A percentile compares a stretch with the other conserved stretches of the same genome.
Evolutionary conservation across 1,140 invertebrate species (phyloP).

Genomic region (Neoseiulus cucumeris): DNA sequence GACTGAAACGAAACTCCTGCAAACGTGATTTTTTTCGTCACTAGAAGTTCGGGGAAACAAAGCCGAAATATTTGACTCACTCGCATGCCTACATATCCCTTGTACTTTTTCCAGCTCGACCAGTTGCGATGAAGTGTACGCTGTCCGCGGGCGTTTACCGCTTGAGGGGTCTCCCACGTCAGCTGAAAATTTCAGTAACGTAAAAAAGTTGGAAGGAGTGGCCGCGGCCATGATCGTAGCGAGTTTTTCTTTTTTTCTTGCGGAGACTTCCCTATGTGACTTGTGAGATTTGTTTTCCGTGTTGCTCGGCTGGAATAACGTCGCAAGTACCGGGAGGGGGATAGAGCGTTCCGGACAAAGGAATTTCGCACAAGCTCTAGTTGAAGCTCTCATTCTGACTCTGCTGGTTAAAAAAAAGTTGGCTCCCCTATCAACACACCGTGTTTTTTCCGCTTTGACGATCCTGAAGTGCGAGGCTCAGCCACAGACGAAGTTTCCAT

Average conservation of each 20-base stretch:
- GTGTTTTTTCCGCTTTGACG: neutral
- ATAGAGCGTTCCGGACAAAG: neutral
- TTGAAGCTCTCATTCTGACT: too few relatives aligned
- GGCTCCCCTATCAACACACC: neutral
- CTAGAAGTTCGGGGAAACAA: neutral
- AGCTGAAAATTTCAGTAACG: neutral
- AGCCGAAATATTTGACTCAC: constrained; percentile 19
- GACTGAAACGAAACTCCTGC: constrained; percentile 48
- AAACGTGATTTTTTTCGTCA: neutral
- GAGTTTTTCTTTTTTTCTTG: neutral
- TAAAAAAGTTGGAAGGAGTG: neutral
- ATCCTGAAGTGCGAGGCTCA: neutral
- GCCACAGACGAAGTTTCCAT: neutral
- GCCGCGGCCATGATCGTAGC: neutral
- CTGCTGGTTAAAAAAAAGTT: neutral
- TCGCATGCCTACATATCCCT: neutral
- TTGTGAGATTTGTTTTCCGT: neutral
- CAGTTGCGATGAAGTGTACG: constrained; percentile 32
- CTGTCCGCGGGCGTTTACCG: constrained; percentile 33
- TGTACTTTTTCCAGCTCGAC: constrained; percentile 31
- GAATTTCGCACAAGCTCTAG: neutral
- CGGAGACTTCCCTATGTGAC: neutral
- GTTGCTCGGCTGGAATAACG: neutral
- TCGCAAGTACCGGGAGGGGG: neutral
- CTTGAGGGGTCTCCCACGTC: neutral